phyloP scores from a whole-genome alignment of 2,113 vertebrate species.

The Cebus imitator region DNA sequence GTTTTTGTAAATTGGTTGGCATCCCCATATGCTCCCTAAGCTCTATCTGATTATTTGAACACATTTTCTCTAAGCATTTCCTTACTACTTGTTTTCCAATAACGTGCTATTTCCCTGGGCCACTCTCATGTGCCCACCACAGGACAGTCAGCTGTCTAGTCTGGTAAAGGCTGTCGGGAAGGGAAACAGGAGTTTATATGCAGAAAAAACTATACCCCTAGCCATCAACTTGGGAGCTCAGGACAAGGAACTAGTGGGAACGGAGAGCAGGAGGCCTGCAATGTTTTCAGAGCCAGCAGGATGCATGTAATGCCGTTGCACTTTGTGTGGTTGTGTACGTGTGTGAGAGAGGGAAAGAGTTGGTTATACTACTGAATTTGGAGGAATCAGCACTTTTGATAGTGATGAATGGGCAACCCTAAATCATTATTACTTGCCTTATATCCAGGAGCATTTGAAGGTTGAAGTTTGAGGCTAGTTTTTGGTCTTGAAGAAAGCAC shows the following conservation, averaged over 20 bases:
- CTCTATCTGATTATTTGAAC: background rate
- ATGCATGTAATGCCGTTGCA: background rate
- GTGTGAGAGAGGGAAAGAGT: background rate
- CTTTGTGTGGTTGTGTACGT: background rate
- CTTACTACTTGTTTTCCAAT: conserved; percentile 6
- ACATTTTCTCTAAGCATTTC: background rate
- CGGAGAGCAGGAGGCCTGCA: background rate
- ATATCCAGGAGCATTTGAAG: conserved; percentile 17
- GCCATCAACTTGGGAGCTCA: background rate
- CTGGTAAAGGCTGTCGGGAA: background rate
- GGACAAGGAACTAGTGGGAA: background rate
- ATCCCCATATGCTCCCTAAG: background rate
- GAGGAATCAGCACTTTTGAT: background rate
- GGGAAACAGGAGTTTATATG: background rate
- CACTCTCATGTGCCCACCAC: background rate
- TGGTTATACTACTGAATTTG: background rate
- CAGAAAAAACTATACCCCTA: background rate
- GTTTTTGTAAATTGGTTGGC: background rate
- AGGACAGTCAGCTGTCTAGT: background rate
- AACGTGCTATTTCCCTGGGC: background rate
- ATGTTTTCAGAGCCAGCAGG: background rate
- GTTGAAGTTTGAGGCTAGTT: conserved; percentile 7
- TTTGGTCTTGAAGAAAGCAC: background rate
- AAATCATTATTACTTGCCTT: conserved; percentile 8
- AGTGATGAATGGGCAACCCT: background rate